These are phyloP conservation scores for Cryptophagus acutangulus DNA, from an alignment of 2,888 invertebrate species.

Conservation along the genomic window DNA sequence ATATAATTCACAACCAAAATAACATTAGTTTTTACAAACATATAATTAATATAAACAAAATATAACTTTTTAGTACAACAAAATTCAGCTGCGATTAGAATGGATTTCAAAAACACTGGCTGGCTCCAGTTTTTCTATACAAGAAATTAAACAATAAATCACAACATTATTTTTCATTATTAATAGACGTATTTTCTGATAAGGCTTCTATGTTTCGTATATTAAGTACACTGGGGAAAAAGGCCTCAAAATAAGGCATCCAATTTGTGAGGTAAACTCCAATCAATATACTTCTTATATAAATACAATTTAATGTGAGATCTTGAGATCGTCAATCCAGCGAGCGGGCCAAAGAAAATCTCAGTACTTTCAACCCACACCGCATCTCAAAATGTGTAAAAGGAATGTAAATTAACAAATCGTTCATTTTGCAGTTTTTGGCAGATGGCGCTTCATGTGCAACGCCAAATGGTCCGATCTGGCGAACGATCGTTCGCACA, in stretches of 20 bases:
- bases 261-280: conserved; percentile 9
- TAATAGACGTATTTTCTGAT: not conserved
- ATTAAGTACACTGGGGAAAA: conserved; percentile 11
- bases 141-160: conserved; percentile 24
- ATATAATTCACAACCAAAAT: conserved; percentile 38
- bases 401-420: conserved; percentile 11
- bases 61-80: conserved; percentile 20
- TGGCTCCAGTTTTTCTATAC: conserved; percentile 12
- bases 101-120: conserved; percentile 11
- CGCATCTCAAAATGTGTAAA: conserved; percentile 5
- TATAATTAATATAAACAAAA: conserved; percentile 19
- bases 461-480: conserved; percentile 92
- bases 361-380: not conserved
- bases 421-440: conserved; percentile 70
- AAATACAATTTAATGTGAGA: conserved; percentile 4
- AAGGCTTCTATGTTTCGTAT: too few species aligned
- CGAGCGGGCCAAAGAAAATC: not conserved
- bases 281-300: conserved; percentile 15
- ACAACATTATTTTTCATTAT: conserved; percentile 17
- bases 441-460: conserved; percentile 95
- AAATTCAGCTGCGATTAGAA: too few species aligned
- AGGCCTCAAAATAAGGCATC: conserved; percentile 2
- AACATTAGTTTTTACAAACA: conserved; percentile 29
- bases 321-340: conserved; percentile 2
- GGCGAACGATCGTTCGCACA: conserved; percentile 92